Percentiles rank a stretch among this genome's conserved stretches.
Conservation (phyloP, 2,888 invertebrate genomes). For the Biston stratarius region DNA sequence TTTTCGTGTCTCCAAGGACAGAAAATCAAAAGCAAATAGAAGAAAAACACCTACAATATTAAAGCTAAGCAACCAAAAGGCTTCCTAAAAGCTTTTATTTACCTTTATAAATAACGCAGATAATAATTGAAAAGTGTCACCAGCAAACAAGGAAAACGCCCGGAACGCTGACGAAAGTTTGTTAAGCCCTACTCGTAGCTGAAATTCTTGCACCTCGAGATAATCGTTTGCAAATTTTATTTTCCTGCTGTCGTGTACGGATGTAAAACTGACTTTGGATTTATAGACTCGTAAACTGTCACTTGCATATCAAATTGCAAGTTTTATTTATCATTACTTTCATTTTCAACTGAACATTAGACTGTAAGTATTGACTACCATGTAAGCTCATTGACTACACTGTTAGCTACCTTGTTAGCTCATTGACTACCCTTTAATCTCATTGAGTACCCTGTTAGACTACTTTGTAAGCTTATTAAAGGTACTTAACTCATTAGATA, state of each 20-base stretch:
- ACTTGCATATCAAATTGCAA: too few species aligned
- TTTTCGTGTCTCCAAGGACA: too few species aligned
- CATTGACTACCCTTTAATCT: too few species aligned
- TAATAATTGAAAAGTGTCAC: conserved; percentile 30
- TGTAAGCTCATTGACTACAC: too few species aligned
- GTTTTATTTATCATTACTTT: too few species aligned
- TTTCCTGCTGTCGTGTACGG: not conserved
- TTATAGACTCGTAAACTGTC: not conserved
- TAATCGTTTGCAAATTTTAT: not conserved
- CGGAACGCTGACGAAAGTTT: not conserved
- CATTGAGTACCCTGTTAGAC: too few species aligned
- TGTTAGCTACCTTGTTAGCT: too few species aligned
- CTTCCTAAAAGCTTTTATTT: conserved; percentile 1
- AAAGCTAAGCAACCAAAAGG: not conserved
- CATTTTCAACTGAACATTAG: too few species aligned
- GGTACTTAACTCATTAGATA: too few species aligned
- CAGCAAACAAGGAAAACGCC: conserved; percentile 31
- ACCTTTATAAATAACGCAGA: conserved; percentile 22
- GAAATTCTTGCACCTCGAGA: not conserved
- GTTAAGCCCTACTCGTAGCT: not conserved
- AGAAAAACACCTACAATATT: not conserved
- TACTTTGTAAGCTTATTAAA: too few species aligned
- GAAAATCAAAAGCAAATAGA: not conserved
- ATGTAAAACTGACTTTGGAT: not conserved
- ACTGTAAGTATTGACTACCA: too few species aligned